Evolutionary conservation across 2,888 invertebrate species (phyloP).

Genomic region (Apeira syringaria): DNA sequence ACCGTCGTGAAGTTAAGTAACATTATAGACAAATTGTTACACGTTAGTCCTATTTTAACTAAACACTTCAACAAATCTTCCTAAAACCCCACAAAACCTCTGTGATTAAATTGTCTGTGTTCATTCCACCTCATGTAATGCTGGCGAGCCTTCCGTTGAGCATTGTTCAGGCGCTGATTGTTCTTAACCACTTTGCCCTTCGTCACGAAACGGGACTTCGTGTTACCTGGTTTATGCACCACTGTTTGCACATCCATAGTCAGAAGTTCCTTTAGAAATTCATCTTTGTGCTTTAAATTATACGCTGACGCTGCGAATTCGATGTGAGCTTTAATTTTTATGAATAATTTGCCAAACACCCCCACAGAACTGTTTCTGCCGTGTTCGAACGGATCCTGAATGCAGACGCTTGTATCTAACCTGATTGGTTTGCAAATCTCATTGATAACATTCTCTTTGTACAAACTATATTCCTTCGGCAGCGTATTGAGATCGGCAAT

Average conservation of each 20-base stretch:
- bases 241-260: slow-evolving; percentile 7
- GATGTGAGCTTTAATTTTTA: slow-evolving; percentile 34
- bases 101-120: neutral
- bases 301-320: slow-evolving; percentile 38
- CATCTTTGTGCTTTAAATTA: slow-evolving; percentile 26
- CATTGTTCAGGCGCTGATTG: neutral
- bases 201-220: slow-evolving; percentile 6
- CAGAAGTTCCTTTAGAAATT: slow-evolving; percentile 37
- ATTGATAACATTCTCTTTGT: slow-evolving; percentile 49
- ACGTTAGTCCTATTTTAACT: too few relatives aligned
- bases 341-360: slow-evolving; percentile 40
- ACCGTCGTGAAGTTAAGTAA: too few relatives aligned
- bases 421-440: slow-evolving; percentile 46
- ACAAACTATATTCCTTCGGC: slow-evolving; percentile 56
- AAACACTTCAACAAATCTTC: too few relatives aligned
- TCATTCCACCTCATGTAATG: neutral
- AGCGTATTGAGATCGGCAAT: slow-evolving; percentile 48
- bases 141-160: neutral
- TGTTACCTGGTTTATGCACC: neutral
- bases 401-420: slow-evolving; percentile 62
- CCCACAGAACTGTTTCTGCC: slow-evolving; percentile 68
- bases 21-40: too few relatives aligned
- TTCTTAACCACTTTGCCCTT: slow-evolving; percentile 5
- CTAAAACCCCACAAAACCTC: too few relatives aligned
- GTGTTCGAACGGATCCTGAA: slow-evolving; percentile 86